Evolutionary conservation across 2,113 vertebrate genomes (phyloP), one percentile per base, ranked within the genome.

Genomic region (Chinchilla lanigera): DNA sequence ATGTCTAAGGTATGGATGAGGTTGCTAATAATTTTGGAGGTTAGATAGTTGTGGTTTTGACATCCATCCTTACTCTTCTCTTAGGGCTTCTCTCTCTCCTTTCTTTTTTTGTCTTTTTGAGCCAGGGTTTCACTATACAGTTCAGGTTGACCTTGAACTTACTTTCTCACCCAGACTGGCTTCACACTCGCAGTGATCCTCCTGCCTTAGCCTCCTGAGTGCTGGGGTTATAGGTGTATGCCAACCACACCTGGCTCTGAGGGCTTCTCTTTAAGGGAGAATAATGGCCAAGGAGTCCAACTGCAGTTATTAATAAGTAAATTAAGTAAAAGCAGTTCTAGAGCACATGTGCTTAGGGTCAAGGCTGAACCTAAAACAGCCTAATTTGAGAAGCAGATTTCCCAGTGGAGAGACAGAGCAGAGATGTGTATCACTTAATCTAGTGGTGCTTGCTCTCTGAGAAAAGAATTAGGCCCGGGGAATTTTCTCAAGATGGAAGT

Each of bases 251-350:
- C 60, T 26, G 1, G 17, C 16, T 61, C 54, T 78, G 47, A 58
- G 33, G 16, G n/a, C 69, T 75, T 82, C 41, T 52, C 24, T 61
- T 33, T 83, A 77, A 61, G 20, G 71, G 63, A 12, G 19, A 16
- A n/a, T 81, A n/a, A 44, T 69, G 30, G 65, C 82, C 63, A 50
- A 60, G 24, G 30, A 86, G n/a, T 38, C 84, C 38, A 13, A 50
- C 71, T 82, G 14, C 4, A 19, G 50, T 85, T 67, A 47, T 41
- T 92, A 67, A 38, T 90, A 90, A 91, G 58, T 67, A 58, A 75
- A 20, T 38, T 30, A 69, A 71, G 52, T 47, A 20, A 71, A 65
- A 84, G 28, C 47, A 17, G 14, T 12, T 22, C n/a, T 38, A 33
- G 61, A n/a, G 16, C 65, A 4, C 5, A 0, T 11, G 3, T n/a